Base-by-base conservation (phyloP, 2,888 invertebrate species). In the Bibio marci region DNA sequence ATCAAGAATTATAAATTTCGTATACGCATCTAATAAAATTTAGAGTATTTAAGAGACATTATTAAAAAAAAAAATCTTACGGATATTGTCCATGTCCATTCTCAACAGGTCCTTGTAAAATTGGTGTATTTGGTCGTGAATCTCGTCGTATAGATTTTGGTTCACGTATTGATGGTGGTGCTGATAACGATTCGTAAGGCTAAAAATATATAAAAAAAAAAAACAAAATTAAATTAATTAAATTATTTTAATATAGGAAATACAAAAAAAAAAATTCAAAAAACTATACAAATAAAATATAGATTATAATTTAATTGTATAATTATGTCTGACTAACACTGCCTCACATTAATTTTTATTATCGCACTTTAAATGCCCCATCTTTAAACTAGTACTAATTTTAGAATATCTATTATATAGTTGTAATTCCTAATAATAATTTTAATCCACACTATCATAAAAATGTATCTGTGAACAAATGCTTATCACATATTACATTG, bases 171-270 rank as follows among this genome's bases (percentile, higher is more conserved):
- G 30, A 52, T 40, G 51, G 47, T 40, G 52, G 52, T 49, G 52
- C 52, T 48, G 57, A 55, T 27, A 58, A 55, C 41, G 72, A 68
- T 48, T 72, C 73, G 53, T 73, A 72, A 42, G 73, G 72, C 66
- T 73, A 35, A 27, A 22, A 37, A 41, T 30, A 22, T 22, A 27
- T 30, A 17, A 8, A 22, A 34, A 27, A 19, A 18, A n/a, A 34
- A 22, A n/a, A 12, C 13, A 31, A 8, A 14, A 17, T 17, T 12
- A 31, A 18, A 4, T 11, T 15, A 33, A 18, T 6, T 18, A 12
- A 35, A 25, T 25, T 13, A 6, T 22, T 6, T 22, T 22, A 22
- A 22, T 22, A 6, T 22, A 22, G 22, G 22, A 6, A 22, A 22
- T 22, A 22, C 3, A 25, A 25, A 22, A 22, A 11, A 22, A 35